Evolutionary conservation across 2,888 invertebrate genomes (phyloP), one percentile per base, ranked within the genome.

Genomic region (Aphidoletes aphidimyza): DNA sequence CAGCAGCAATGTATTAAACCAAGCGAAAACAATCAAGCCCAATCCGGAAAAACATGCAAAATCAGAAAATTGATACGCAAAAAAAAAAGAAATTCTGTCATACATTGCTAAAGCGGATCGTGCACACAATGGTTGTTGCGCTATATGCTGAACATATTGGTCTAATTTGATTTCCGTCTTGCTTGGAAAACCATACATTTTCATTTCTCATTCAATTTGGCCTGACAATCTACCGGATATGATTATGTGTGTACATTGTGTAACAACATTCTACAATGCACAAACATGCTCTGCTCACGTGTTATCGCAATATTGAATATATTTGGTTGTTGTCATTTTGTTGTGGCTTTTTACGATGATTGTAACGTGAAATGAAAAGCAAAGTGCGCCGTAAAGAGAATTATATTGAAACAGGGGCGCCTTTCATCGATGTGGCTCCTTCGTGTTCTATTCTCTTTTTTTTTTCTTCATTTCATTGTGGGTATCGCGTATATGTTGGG

Each of bases 311-410:
- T 69, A 69, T 69, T 69, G 69, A 69, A 34, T 30, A 26, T 30
- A 30, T 69, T 2, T 22, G 54, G n/a, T 22, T 54, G 54, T 54
- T n/a, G 22, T 54, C 17, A 17, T 47, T 47, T 3, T 19, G 22
- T 54, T 54, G 54, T 69, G 30, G 69, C 69, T 69, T 30, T n/a
- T 69, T 69, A 69, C 34, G 69, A 69, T 54, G 54, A 54, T 54
- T 54, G 54, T 54, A 54, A n/a, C 54, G 54, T 54, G 69, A 69
- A n/a, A 69, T 69, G 69, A 69, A 30, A 69, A 69, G 69, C 69
- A 69, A 69, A 69, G 26, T 69, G 34, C 30, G 69, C 69, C 69
- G 34, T 69, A 69, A 69, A 54, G 54, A 54, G 14, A 30, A 69
- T 69, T 69, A 69, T 69, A 69, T 69, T 69, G 69, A 69, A 69